A percentile compares a stretch with the other conserved stretches of the same genome.
phyloP scores from a whole-genome alignment of 2,797 vertebrate genomes.

The Aselliscus stoliczkanus region DNA sequence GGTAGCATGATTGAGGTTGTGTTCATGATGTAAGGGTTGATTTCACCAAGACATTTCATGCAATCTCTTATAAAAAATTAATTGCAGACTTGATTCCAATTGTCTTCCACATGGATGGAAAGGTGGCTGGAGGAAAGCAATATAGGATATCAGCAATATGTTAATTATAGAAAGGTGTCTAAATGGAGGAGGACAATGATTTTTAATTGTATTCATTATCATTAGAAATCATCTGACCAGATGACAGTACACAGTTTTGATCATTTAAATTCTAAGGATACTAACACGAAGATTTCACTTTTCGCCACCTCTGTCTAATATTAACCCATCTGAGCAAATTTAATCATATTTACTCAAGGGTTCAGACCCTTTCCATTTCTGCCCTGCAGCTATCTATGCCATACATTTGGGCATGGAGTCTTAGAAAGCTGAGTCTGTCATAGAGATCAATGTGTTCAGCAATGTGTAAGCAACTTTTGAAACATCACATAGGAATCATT shows the following conservation, averaged over 20 bases:
- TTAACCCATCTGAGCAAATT: not conserved
- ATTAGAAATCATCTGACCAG: not conserved
- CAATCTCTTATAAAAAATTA: constrained; percentile 51
- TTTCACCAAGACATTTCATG: constrained; percentile 45
- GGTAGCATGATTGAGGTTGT: constrained; percentile 16
- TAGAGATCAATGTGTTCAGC: not conserved
- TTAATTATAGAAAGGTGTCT: constrained; percentile 35
- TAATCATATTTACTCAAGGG: not conserved
- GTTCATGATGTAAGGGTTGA: constrained; percentile 44
- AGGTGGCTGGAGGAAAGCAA: constrained; percentile 21
- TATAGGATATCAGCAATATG: not conserved
- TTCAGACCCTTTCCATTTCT: not conserved
- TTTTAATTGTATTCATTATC: constrained; percentile 39
- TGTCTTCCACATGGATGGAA: constrained; percentile 50
- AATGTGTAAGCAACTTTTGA: not conserved
- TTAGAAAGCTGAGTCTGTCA: not conserved
- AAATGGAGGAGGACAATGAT: not conserved
- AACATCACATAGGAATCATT: not conserved
- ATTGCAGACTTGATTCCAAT: constrained; percentile 55
- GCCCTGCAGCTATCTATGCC: not conserved
- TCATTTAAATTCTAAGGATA: not conserved
- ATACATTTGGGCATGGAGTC: not conserved
- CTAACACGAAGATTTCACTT: not conserved
- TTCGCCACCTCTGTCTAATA: not conserved
- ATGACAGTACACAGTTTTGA: not conserved